These are phyloP conservation scores for Vanacampus margaritifer DNA, from an alignment of 2,113 vertebrate genomes.

Conservation along the genomic window DNA sequence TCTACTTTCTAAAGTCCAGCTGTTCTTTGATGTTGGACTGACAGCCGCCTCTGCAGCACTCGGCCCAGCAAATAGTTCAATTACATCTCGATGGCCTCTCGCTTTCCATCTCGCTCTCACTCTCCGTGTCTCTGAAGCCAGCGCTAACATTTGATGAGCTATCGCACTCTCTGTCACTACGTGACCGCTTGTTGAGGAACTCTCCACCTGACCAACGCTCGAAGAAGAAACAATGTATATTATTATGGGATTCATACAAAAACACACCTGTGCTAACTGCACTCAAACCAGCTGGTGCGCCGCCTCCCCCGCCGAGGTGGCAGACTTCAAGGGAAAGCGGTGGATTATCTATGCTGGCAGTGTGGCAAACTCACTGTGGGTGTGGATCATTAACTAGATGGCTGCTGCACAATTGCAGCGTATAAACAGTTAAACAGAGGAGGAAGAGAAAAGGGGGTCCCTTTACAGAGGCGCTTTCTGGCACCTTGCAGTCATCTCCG, in stretches of 20 bases:
- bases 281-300: not conserved
- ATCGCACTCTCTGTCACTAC: conserved; percentile 6
- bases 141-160: conserved; percentile 29
- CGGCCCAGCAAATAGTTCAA: conserved; percentile 29
- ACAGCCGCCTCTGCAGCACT: not conserved
- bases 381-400: not conserved
- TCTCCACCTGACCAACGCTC: not conserved
- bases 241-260: not conserved
- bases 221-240: not conserved
- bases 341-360: not conserved
- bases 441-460: not conserved
- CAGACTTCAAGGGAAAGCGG: not conserved
- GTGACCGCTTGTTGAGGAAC: conserved; percentile 8
- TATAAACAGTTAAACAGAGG: not conserved
- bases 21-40: not conserved
- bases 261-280: not conserved
- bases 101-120: conserved; percentile 3
- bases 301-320: not conserved
- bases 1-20: not conserved
- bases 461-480: conserved; percentile 1
- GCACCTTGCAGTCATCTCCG: not conserved
- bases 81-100: conserved; percentile 24
- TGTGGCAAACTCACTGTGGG: not conserved
- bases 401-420: not conserved
- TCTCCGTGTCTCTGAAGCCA: conserved; percentile 1